Evolutionary conservation across 2,888 invertebrate genomes (phyloP).

Genomic region (Oasisia sp.): DNA sequence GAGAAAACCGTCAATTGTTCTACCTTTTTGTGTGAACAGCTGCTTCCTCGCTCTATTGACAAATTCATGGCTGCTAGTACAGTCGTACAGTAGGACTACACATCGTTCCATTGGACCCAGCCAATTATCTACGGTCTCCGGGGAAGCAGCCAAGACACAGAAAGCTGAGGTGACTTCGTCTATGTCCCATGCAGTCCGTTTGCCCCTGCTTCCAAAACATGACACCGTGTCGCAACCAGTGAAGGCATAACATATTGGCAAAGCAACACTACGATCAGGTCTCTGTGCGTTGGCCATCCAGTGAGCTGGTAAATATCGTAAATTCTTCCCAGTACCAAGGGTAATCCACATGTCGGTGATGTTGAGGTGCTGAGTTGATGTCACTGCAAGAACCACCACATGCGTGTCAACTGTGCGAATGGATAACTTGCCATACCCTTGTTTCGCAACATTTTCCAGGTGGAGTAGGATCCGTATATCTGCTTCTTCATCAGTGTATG

Average conservation of each 20-base stretch:
- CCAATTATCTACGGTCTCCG: neutral
- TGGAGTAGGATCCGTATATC: too few species aligned
- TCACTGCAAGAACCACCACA: slow-evolving; percentile 37
- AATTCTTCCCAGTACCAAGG: slow-evolving; percentile 35
- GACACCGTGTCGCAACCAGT: too few species aligned
- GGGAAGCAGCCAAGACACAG: slow-evolving; percentile 6
- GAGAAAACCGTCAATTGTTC: neutral
- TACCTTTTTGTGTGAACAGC: too few species aligned
- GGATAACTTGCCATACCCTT: too few species aligned
- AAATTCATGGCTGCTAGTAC: neutral
- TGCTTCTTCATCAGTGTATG: slow-evolving; percentile 34
- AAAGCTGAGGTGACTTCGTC: neutral
- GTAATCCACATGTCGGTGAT: slow-evolving; percentile 36
- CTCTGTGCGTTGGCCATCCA: slow-evolving; percentile 13
- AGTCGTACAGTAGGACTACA: neutral
- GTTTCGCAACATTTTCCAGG: too few species aligned
- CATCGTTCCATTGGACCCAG: neutral
- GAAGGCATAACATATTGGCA: too few species aligned
- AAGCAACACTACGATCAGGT: slow-evolving; percentile 25
- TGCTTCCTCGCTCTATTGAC: too few species aligned
- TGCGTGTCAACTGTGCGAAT: too few species aligned
- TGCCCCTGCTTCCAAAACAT: too few species aligned
- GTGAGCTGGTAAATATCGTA: slow-evolving; percentile 39
- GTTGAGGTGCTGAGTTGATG: slow-evolving; percentile 25
- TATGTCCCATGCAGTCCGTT: too few species aligned